Evolutionary conservation across 1,140 invertebrate species (phyloP).

Genomic region (Andrena cerasifolii): DNA sequence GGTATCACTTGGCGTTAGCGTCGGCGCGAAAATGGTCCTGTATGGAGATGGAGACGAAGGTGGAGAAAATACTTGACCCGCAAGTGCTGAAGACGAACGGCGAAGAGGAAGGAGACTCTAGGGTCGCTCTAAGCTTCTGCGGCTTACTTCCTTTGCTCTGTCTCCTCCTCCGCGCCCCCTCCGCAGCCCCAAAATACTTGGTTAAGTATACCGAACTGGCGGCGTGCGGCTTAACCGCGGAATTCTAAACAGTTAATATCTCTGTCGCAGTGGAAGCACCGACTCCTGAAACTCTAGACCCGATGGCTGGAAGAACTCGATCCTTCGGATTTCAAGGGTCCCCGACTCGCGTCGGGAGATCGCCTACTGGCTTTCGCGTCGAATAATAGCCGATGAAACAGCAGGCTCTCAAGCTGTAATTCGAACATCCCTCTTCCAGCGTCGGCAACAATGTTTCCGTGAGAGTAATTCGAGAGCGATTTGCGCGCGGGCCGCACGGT

Average conservation of each 20-base stretch:
- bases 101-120: constrained; percentile 5
- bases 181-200: constrained; percentile 46
- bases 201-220: constrained; percentile 32
- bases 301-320: neutral
- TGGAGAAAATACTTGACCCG: neutral
- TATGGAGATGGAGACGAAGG: neutral
- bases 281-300: neutral
- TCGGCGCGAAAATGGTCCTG: constrained; percentile 19
- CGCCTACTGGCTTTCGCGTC: no score
- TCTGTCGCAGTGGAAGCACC: neutral
- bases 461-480: neutral
- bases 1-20: constrained; percentile 58
- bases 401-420: no score
- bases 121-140: constrained; percentile 31
- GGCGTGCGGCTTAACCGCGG: constrained; percentile 19
- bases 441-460: neutral
- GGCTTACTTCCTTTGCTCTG: constrained; percentile 24
- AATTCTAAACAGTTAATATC: constrained; percentile 50
- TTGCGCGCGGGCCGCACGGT: neutral
- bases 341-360: no score
- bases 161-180: neutral
- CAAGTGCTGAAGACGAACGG: neutral
- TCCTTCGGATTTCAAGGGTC: no score
- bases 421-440: neutral
- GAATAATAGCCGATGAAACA: no score